These are phyloP conservation scores for Coelogynopora nodosa DNA, from an alignment of 2,888 invertebrate genomes.

Conservation along the genomic window DNA sequence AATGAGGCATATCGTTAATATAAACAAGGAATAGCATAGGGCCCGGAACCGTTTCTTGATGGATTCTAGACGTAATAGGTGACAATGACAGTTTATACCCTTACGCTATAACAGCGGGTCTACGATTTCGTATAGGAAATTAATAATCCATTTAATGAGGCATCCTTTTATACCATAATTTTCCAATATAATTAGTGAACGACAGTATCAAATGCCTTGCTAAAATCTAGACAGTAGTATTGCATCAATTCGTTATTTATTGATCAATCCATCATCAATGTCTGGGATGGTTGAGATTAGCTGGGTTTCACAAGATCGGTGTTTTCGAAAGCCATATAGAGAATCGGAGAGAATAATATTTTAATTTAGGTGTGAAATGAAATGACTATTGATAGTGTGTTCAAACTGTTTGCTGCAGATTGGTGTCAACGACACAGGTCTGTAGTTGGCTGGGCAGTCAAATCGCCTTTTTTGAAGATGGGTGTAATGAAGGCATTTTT, in stretches of 20 bases:
- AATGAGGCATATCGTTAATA: constrained; percentile 5
- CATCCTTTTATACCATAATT: not conserved
- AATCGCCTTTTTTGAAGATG: constrained; percentile 40
- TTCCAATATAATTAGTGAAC: not conserved
- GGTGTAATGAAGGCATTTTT: constrained; percentile 37
- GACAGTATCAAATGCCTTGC: not conserved
- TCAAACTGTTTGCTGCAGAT: constrained; percentile 36
- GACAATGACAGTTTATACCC: not conserved
- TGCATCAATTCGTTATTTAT: not conserved
- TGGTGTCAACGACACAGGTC: constrained; percentile 39
- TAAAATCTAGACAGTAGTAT: not conserved
- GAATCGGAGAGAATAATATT: not conserved
- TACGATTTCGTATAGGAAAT: not conserved
- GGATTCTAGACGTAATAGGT: not conserved
- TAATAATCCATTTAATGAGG: not conserved
- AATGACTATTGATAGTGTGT: not conserved
- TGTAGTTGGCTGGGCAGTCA: constrained; percentile 36
- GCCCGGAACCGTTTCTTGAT: not conserved
- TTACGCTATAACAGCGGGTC: not conserved
- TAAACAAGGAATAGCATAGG: constrained; percentile 23
- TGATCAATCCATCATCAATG: not conserved
- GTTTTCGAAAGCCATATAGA: not conserved
- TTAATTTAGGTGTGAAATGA: not conserved
- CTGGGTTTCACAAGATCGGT: not conserved
- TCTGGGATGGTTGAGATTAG: not conserved